Base-by-base conservation (phyloP, 2,888 invertebrate species). In the Brassicogethes aeneus region DNA sequence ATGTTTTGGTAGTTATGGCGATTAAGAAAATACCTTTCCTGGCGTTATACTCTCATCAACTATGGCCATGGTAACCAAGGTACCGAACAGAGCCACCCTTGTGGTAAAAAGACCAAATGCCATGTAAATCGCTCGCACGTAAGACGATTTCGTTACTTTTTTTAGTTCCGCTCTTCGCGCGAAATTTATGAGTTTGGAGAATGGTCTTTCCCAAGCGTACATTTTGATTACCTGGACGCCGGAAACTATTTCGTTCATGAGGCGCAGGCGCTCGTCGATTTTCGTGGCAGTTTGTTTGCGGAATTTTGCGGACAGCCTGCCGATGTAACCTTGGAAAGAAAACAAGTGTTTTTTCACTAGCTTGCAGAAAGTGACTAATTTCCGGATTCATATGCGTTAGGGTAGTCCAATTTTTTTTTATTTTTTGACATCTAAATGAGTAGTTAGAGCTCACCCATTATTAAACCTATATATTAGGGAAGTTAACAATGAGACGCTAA, bases 61-160 rank as follows among this genome's bases (percentile, higher is more conserved):
- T 8, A 84, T 56, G 2, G 80, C 67, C 62, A 76, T 83, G 0
- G 79, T 70, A 1, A 85, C 59, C 15, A 89, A 75, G 0, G 84
- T 82, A 29, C 80, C 68, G 55, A 83, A 84, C 1, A 86, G 68
- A 0, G 88, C 80, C 15, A 85, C 68, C 54, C 87, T 77, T 17
- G 84, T 81, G 0, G 85, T 81, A 51, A 85, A 86, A n/a, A 87
- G 66, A 60, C 81, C 79, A 57, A 81, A 80, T 0, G 80, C 80
- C 59, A 81, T 69, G 52, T 79, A 76, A 10, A 79, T 56, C 0
- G 76, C 76, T 36, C 80, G 70, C 12, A 79, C 64, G 35, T 74
- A 71, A 0, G 76, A 74, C 1, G 74, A 75, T 10, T 70, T 72
- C 17, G 61, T 68, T 0, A 80, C 71, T 47, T 76, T 70, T 34